Base-by-base conservation (phyloP, 2,888 invertebrate species). In the Limnephilus marmoratus region DNA sequence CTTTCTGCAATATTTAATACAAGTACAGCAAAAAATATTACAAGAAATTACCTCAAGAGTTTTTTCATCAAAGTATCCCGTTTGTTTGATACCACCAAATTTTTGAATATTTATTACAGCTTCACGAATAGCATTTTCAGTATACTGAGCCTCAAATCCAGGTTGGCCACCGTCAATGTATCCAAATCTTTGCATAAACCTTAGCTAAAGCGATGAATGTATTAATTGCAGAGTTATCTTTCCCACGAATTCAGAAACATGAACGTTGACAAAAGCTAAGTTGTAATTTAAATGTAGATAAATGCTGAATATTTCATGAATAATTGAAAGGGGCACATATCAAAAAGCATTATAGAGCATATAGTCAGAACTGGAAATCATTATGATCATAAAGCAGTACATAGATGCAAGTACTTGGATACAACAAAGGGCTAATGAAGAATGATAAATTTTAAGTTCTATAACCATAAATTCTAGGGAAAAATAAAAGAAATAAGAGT, bases 141-240 rank as follows among this genome's bases (percentile, higher is more conserved):
- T 97, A 95, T 97, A 97, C 12, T 97, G 95, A 41, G 96, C 96
- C 94, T 97, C 97, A 1, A 96, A 95, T 93, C 95, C 95, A 1
- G 94, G 95, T 1, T 95, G 95, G 85, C 95, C 95, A 0, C 97
- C 96, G 91, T 96, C 96, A 87, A 98, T 95, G 95, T 98, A 98
- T 5, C 98, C 98, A 95, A 97, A 98, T 93, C 96, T 96, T 94
- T 96, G 96, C 96, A 98, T 96, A 94, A 97, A 98, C 91, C 96
- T 95, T 91, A 97, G 94, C 97, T 98, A 94, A 53, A 93, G 89
- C 15, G 31, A 87, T 68, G 24, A 68, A 2, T 24, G n/a, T 24
- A n/a, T 68, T 68, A 68, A 68, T 68, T n/a, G 68, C 7, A 68
- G n/a, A 7, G 53, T 24, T 68, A 68, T 68, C 24, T 68, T 68